A percentile compares a stretch with the other conserved stretches of the same genome.
Evolutionary conservation across 2,797 vertebrate species (phyloP).

Genomic region (Serranus cabrilla): DNA sequence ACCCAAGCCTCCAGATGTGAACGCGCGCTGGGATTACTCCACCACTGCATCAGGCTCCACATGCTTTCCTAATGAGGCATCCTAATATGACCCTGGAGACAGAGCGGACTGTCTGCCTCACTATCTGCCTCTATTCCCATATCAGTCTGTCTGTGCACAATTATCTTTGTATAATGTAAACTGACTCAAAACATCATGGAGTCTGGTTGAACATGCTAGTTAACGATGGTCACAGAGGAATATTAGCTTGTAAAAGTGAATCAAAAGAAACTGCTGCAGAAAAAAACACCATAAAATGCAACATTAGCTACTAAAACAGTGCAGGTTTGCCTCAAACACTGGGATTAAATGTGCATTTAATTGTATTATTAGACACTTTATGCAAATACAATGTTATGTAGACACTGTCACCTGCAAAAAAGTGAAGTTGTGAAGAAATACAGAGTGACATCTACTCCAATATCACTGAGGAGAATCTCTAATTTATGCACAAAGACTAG

Average conservation of each 20-base stretch:
- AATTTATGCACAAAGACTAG: conserved; percentile 23
- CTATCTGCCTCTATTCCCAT: conserved; percentile 53
- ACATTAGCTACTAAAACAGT: neutral
- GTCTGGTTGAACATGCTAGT: neutral
- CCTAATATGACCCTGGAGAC: conserved; percentile 81
- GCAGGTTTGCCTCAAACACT: conserved; percentile 11
- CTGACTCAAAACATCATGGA: neutral
- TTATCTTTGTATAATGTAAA: conserved; percentile 4
- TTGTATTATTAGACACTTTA: neutral
- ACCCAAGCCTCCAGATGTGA: conserved; percentile 88
- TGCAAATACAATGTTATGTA: neutral
- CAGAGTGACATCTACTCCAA: conserved; percentile 26
- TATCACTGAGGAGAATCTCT: conserved; percentile 11
- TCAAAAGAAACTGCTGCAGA: neutral
- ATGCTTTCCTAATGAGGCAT: conserved; percentile 83
- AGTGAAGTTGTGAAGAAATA: conserved; percentile 38
- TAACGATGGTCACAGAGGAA: neutral
- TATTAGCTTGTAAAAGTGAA: conserved; percentile 2
- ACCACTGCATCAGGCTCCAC: conserved; percentile 80
- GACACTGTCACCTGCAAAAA: conserved; percentile 32
- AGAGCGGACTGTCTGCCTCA: conserved; percentile 59
- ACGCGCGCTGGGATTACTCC: conserved; percentile 82
- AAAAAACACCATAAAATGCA: neutral
- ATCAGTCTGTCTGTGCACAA: conserved; percentile 24
- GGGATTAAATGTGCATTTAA: neutral